A percentile compares a stretch with the other conserved stretches of the same genome.
These are phyloP conservation scores for Eremobia ochroleuca DNA, from an alignment of 2,888 invertebrate genomes.

Conservation along the genomic window DNA sequence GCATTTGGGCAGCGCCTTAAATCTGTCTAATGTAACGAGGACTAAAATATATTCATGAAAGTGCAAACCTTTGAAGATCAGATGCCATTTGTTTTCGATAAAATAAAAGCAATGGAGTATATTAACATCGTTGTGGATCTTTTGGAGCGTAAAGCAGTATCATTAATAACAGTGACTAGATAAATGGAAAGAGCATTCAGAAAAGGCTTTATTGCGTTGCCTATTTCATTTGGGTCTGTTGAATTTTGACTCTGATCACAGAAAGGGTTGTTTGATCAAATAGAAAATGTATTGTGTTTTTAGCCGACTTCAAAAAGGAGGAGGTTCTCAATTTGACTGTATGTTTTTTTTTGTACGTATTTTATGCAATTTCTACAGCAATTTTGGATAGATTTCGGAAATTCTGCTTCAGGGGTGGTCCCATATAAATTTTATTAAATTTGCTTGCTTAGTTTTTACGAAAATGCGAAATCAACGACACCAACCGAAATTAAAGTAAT, in stretches of 20 bases:
- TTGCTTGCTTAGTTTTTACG: too few species aligned
- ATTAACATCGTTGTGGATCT: conserved; percentile 12
- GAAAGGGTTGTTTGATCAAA: not conserved
- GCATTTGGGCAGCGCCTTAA: not conserved
- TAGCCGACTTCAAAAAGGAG: too few species aligned
- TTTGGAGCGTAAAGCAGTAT: conserved; percentile 15
- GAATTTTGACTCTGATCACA: not conserved
- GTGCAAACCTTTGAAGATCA: conserved; percentile 37
- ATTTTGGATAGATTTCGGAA: too few species aligned
- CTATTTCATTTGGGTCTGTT: conserved; percentile 16
- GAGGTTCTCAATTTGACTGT: too few species aligned
- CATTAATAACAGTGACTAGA: conserved; percentile 30
- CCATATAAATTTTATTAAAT: too few species aligned
- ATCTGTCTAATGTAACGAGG: conserved; percentile 7
- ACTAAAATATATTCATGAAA: conserved; percentile 44
- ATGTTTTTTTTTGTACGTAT: too few species aligned
- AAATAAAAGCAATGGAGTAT: conserved; percentile 24
- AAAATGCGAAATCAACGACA: too few species aligned
- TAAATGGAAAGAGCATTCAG: conserved; percentile 16
- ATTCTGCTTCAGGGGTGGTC: too few species aligned
- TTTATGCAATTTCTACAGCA: too few species aligned
- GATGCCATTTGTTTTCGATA: conserved; percentile 16
- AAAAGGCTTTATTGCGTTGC: conserved; percentile 11
- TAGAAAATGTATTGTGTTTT: not conserved
- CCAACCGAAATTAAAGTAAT: too few species aligned